phyloP scores from a whole-genome alignment of 2,797 vertebrate genomes.

The Enteromius mattozi region DNA sequence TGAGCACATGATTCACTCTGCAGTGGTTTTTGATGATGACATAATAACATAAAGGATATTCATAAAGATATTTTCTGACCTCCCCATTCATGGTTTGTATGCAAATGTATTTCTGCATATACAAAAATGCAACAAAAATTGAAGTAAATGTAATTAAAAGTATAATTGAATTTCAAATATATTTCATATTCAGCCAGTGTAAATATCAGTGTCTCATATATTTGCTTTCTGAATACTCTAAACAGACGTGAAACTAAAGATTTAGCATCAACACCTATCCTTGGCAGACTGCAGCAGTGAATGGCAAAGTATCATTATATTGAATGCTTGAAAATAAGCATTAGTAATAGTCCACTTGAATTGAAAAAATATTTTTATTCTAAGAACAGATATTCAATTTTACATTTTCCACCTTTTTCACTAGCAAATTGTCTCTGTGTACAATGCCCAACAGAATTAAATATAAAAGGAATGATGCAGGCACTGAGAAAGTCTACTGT shows the following conservation, averaged over 20 bases:
- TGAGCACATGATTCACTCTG: not conserved
- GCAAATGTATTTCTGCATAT: not conserved
- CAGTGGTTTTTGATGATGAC: not conserved
- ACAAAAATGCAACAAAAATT: no score
- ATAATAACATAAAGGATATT: not conserved
- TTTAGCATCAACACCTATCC: conserved; percentile 9
- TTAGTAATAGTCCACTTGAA: conserved; percentile 12
- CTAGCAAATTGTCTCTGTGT: not conserved
- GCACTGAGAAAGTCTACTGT: conserved; percentile 1
- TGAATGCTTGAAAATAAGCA: conserved; percentile 24
- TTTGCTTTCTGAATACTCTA: not conserved
- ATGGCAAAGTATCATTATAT: not conserved
- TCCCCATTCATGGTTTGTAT: not conserved
- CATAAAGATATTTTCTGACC: not conserved
- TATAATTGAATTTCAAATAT: not conserved
- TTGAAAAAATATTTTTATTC: conserved; percentile 14
- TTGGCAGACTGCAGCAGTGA: not conserved
- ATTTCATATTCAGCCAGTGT: not conserved
- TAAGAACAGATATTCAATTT: conserved; percentile 1
- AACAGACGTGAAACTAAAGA: conserved; percentile 1
- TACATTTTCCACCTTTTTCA: not conserved
- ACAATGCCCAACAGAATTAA: conserved; percentile 1
- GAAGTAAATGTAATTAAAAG: not conserved
- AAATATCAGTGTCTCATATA: not conserved
- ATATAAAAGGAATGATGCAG: not conserved